Evolutionary conservation across 1,140 invertebrate genomes (phyloP), one percentile per base, ranked within the genome.

Genomic region (Condylostylus longicornis): DNA sequence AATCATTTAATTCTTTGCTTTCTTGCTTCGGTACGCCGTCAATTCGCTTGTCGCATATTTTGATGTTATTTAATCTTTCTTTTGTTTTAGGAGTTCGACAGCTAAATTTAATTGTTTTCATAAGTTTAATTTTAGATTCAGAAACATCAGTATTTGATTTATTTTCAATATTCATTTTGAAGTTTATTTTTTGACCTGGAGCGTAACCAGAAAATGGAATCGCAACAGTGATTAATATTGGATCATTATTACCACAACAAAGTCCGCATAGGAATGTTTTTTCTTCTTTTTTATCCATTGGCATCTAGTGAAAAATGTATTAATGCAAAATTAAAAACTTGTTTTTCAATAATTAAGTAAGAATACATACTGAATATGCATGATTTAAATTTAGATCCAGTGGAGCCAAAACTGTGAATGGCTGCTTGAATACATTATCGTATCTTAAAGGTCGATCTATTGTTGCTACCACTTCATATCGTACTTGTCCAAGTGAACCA

Each of bases 401-500:
- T 10, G 75, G 71, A 42, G 71, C 68, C 20, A 82, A 67, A 14
- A 85, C 74, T 9, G 76, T 79, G 48, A 83, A 81, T 10, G 72
- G 69, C 45, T 67, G 69, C 54, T 80, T 79, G 27, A 69, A 68
- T 45, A 74, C 74, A 44, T 79, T 72, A 60, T 83, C 79, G 49
- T 79, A 77, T 19, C 74, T 74, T 71, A 79, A 82, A 8, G 77
- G 75, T 14, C 79, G 70, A 60, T 82, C 79, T 40, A 85, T 59
- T 9, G 47, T 50, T 9, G 59, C 72, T 54, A 77, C 79, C 4
- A 79, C 63, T 42, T 69, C 77, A 47, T 82, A 82, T 20, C 76
- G 61, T 27, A 82, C 62, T 47, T 71, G 67, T 2, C 79, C 79
- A 51, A 71, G 69, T 28, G 73, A 67, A 1, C 75, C 75, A 49